Evolutionary conservation across 1,140 invertebrate genomes (phyloP).

Genomic region (Sarcophaga bullata): DNA sequence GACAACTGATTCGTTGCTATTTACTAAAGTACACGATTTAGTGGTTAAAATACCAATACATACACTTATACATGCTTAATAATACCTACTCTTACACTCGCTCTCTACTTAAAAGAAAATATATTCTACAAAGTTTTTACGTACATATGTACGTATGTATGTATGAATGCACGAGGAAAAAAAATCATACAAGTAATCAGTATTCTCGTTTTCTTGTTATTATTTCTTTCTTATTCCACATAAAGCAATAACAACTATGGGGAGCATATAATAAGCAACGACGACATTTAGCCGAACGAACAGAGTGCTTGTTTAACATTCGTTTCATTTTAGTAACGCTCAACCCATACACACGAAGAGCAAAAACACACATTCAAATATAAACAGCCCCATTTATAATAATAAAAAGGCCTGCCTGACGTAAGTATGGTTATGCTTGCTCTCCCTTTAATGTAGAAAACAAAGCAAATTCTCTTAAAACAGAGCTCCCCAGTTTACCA

Average conservation of each 20-base stretch:
- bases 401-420: constrained; percentile 20
- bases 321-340: neutral
- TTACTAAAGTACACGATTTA: constrained; percentile 24
- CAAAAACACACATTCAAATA: neutral
- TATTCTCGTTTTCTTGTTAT: constrained; percentile 21
- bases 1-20: constrained; percentile 61
- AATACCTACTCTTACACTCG: neutral
- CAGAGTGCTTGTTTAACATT: neutral
- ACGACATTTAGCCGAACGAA: neutral
- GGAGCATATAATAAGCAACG: neutral
- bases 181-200: neutral
- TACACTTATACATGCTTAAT: neutral
- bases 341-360: constrained; percentile 23
- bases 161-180: too few relatives aligned
- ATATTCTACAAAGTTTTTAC: neutral
- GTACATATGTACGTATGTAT: neutral
- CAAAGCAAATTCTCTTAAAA: neutral
- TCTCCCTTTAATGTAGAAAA: neutral
- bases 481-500: neutral
- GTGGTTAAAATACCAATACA: constrained; percentile 32
- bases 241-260: neutral
- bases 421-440: neutral
- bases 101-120: neutral
- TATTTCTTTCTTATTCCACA: constrained; percentile 24
- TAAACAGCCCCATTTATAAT: constrained; percentile 2